Percentiles rank a stretch among this genome's conserved stretches.
Evolutionary conservation across 2,888 invertebrate species (phyloP).

Genomic region (Ophraella communa): DNA sequence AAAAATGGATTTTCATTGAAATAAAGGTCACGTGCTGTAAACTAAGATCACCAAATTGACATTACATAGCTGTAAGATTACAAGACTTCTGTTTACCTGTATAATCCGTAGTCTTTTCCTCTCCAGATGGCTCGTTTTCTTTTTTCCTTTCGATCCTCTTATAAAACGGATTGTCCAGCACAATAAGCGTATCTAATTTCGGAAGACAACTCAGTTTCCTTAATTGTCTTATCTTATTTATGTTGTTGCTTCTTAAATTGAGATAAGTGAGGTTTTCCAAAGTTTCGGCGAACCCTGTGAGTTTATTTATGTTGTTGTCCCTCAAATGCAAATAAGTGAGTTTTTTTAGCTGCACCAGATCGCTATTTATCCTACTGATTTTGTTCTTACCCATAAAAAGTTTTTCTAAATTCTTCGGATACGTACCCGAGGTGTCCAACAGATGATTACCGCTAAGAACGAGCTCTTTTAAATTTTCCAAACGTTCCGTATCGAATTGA

Average conservation of each 20-base stretch:
- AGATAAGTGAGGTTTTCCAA: slow-evolving; percentile 63
- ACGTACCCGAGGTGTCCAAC: slow-evolving; percentile 59
- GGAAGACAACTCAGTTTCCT: slow-evolving; percentile 63
- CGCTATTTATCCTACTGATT: slow-evolving; percentile 53
- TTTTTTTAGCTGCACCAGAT: slow-evolving; percentile 66
- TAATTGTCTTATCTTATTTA: slow-evolving; percentile 63
- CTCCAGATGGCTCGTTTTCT: slow-evolving; percentile 35
- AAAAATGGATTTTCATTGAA: too few species aligned
- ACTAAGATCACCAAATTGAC: too few species aligned
- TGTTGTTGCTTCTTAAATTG: slow-evolving; percentile 66
- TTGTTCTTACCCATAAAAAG: slow-evolving; percentile 66
- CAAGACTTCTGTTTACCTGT: not conserved
- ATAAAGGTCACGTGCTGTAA: too few species aligned
- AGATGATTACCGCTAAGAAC: slow-evolving; percentile 65
- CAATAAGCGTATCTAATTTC: slow-evolving; percentile 62
- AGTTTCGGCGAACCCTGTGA: slow-evolving; percentile 62
- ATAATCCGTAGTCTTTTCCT: slow-evolving; percentile 6
- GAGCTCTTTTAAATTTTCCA: slow-evolving; percentile 60
- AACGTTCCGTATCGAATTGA: slow-evolving; percentile 49
- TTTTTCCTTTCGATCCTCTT: slow-evolving; percentile 39
- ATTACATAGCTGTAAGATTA: too few species aligned
- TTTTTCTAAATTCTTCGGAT: slow-evolving; percentile 68
- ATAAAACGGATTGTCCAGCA: slow-evolving; percentile 64
- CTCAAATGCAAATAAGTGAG: slow-evolving; percentile 76
- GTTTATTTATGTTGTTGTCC: slow-evolving; percentile 66